Percentiles rank a stretch among this genome's conserved stretches.
These are phyloP conservation scores for Lasioglossum calceatum DNA, from an alignment of 2,888 invertebrate genomes.

Conservation along the genomic window DNA sequence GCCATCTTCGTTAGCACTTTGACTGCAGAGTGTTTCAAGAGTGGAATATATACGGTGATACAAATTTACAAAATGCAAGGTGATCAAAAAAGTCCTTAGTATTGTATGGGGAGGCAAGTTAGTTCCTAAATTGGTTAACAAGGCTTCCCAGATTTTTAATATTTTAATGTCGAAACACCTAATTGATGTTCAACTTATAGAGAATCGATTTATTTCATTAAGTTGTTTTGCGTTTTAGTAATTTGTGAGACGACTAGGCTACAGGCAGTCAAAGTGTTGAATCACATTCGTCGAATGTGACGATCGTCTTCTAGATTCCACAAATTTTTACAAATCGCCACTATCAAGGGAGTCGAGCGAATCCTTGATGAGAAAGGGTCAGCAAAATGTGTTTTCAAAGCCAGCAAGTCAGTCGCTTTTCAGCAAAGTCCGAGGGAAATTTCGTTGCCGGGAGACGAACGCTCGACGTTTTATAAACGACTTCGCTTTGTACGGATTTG, in stretches of 20 bases:
- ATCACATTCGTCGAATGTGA: neutral
- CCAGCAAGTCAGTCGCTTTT: neutral
- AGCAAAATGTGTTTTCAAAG: neutral
- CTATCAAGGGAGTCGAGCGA: neutral
- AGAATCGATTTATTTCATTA: neutral
- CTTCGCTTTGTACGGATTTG: constrained; percentile 73
- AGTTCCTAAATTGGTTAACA: too few relatives aligned
- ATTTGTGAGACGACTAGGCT: neutral
- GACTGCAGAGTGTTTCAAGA: neutral
- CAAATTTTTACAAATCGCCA: constrained; percentile 23
- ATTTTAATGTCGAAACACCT: too few relatives aligned
- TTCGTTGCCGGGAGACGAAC: constrained; percentile 22
- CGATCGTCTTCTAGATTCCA: too few relatives aligned
- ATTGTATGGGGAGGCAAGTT: too few relatives aligned
- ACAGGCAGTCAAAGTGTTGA: neutral
- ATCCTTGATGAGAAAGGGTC: constrained; percentile 54
- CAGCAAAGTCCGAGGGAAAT: constrained; percentile 25
- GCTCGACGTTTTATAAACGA: constrained; percentile 70
- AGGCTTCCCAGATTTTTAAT: too few relatives aligned
- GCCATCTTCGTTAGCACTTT: neutral
- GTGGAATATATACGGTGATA: neutral
- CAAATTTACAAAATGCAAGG: neutral
- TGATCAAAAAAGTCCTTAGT: neutral
- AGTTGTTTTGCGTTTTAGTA: neutral
- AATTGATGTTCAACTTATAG: too few relatives aligned